Evolutionary conservation across 2,113 vertebrate species (phyloP).

Genomic region (Vidua chalybeata): DNA sequence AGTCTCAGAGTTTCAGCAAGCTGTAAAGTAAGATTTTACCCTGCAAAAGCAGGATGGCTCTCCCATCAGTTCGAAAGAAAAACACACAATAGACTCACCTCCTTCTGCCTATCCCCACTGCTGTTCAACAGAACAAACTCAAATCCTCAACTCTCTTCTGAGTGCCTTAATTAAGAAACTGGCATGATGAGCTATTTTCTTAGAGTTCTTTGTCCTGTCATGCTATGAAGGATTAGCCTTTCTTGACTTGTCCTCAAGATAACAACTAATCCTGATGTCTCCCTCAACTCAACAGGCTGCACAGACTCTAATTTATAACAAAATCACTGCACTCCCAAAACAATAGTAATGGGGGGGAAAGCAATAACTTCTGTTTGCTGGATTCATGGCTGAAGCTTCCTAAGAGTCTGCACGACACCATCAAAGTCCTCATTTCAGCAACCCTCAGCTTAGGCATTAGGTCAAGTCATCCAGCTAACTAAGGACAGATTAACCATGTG

Average conservation of each 20-base stretch:
- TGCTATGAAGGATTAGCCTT: slow-evolving; percentile 28
- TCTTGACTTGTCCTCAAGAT: neutral
- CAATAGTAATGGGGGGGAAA: neutral
- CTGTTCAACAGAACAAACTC: neutral
- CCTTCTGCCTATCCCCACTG: neutral
- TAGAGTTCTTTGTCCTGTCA: slow-evolving; percentile 21
- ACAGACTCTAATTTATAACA: neutral
- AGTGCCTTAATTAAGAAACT: neutral
- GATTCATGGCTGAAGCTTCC: neutral
- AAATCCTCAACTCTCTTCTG: neutral
- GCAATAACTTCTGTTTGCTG: neutral
- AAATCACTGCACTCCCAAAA: neutral
- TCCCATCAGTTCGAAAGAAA: neutral
- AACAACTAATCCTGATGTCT: slow-evolving; percentile 16
- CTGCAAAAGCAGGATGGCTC: neutral
- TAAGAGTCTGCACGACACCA: neutral
- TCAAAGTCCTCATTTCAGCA: neutral
- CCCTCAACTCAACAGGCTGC: neutral
- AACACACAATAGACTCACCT: neutral
- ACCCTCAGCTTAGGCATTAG: neutral
- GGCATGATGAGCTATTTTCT: neutral
- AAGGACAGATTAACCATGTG: slow-evolving; percentile 11
- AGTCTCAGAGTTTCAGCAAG: neutral
- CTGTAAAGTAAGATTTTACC: neutral
- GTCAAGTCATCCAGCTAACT: slow-evolving; percentile 4